Evolutionary conservation across 2,888 invertebrate species (phyloP), one percentile per base, ranked within the genome.

Genomic region (Thalpophila matura): DNA sequence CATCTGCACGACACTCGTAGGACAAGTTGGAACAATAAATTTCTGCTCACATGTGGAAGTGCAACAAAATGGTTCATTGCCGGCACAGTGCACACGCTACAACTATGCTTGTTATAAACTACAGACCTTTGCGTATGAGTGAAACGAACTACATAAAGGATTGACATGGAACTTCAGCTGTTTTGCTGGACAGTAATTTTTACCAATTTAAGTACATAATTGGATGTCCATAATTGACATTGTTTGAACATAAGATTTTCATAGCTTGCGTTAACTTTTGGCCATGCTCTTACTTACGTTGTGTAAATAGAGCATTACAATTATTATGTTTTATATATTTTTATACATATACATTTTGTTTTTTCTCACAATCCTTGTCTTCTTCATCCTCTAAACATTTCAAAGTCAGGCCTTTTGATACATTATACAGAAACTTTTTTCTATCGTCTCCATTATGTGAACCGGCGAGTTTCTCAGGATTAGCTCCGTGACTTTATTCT

Each of bases 41-140:
- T 74, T 42, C 42, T 60, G 53, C 53, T 59, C 63, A 55, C 55
- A 61, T 63, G 57, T 66, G 63, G 57, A 73, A 69, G 47, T 80
- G 70, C 70, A 79, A 79, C 67, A 74, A 70, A 65, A 62, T 76
- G 61, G 57, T 50, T 65, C 64, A 65, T 66, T 79, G 66, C 56
- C 42, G 55, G 66, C 64, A 55, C 68, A 64, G 38, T 51, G 66
- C 64, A 55, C 68, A 64, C 65, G 50, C 70, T 64, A 61, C 66
- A 66, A 75, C 61, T 81, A 72, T 43, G 54, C 71, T 74, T 69
- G 68, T 81, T 81, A 80, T 71, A 71, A 80, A 76, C 51, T 59
- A 38, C 18, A 7, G 10, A 27, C 59, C 45, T 53, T 54, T 27
- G 33, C 10, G 55, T 61, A 53, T 40, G 27, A 49, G 60, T 47